phyloP scores from a whole-genome alignment of 2,888 invertebrate genomes.

The Agriotes lineatus region DNA sequence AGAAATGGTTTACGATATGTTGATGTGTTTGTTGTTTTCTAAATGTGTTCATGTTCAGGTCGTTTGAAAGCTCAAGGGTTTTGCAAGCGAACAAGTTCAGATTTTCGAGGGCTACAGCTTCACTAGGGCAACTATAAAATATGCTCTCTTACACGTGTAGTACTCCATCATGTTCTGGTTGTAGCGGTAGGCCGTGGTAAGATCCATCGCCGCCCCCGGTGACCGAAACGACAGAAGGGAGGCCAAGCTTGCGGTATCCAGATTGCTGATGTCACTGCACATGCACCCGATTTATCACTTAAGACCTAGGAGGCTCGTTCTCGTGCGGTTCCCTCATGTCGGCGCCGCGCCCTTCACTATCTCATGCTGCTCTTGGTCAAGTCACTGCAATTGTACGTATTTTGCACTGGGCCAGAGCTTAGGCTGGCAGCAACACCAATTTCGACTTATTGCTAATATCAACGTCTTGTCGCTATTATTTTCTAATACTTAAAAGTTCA shows the following conservation, averaged over 20 bases:
- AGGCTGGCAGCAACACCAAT: no score
- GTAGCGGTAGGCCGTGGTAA: constrained; percentile 94
- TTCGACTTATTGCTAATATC: no score
- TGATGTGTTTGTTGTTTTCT: no score
- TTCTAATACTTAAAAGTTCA: neutral
- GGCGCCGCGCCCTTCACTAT: neutral
- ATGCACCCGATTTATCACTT: constrained; percentile 41
- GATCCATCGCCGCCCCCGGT: constrained; percentile 84
- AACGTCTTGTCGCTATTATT: neutral
- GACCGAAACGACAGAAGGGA: constrained; percentile 76
- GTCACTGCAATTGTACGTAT: no score
- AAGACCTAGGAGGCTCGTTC: neutral
- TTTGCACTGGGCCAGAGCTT: no score
- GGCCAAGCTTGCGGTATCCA: constrained; percentile 77
- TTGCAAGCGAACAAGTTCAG: no score
- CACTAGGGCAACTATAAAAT: no score
- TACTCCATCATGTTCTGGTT: constrained; percentile 99
- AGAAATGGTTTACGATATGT: no score
- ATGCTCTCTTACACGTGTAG: constrained; percentile 93
- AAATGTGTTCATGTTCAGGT: no score
- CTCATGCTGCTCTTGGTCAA: constrained; percentile 4
- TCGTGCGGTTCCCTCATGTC: constrained; percentile 20
- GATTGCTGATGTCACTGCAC: constrained; percentile 65
- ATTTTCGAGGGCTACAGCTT: no score
- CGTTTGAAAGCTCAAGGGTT: no score